Evolutionary conservation across 2,888 invertebrate genomes (phyloP), one percentile per base, ranked within the genome.

Genomic region (Schizaphis graminum): DNA sequence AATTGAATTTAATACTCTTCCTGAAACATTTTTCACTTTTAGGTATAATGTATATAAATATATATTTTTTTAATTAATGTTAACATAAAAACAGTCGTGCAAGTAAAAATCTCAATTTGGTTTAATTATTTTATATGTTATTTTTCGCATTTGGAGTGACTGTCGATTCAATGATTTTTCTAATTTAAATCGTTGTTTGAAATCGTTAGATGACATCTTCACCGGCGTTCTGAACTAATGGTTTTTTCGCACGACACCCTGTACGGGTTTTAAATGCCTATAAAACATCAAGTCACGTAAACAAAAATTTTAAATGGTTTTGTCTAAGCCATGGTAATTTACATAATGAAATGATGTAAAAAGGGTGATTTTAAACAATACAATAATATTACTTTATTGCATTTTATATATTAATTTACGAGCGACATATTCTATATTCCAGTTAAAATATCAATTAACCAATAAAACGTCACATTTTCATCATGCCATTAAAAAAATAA

Each of bases 261-360:
- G 44, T 44, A 4, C 7, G 26, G 26, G 3, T 44, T 85, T 85
- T 44, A 28, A 85, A 85, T 28, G 44, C 85, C 41, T 44, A 85
- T 85, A 85, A 85, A 85, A 85, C 26, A 41, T 47, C 41, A 47
- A 87, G 87, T 87, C 87, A 87, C 87, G 87, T 87, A 49, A 49
- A 87, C 8, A 49, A 87, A 49, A 49, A 47, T 44, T 44, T 87
- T n/a, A 87, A 87, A 87, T 49, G 87, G 49, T 87, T 87, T 87
- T 49, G 47, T 87, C 21, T 49, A 21, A 87, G 28, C 49, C 47
- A 47, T n/a, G 8, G n/a, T 49, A 49, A 87, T 87, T 87, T 49
- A 49, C 87, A 49, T 49, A 49, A n/a, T n/a, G 16, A 87, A 87
- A 87, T 49, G 4, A 49, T 49, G 47, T 87, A 87, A 47, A n/a